Conservation (phyloP, 2,888 invertebrate genomes). For the Nymphalis urticae region DNA sequence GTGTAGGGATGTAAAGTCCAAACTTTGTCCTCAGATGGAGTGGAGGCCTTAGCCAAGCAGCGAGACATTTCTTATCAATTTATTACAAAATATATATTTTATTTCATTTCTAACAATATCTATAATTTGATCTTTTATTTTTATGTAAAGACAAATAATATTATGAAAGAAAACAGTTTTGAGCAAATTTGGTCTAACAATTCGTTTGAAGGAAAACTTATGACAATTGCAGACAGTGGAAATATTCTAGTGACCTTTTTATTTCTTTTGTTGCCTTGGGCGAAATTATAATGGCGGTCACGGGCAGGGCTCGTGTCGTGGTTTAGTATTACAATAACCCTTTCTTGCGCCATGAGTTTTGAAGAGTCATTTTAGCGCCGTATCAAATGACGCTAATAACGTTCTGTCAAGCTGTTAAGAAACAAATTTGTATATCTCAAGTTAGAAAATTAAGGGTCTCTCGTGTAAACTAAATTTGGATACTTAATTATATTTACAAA, state of each 20-base stretch:
- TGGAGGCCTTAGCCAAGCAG: too few relatives aligned
- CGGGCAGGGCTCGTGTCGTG: constrained; percentile 11
- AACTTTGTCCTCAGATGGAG: too few relatives aligned
- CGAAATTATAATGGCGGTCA: constrained; percentile 20
- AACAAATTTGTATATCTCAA: neutral
- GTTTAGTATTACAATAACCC: constrained; percentile 62
- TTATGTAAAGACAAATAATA: too few relatives aligned
- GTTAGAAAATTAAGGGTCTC: neutral
- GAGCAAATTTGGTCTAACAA: neutral
- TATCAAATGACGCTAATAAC: constrained; percentile 9
- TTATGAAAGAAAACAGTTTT: neutral
- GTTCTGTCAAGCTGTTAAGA: neutral
- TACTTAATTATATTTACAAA: too few relatives aligned
- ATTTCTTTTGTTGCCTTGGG: constrained; percentile 20
- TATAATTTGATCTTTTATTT: too few relatives aligned
- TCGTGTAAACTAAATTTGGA: too few relatives aligned
- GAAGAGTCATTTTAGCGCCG: constrained; percentile 7
- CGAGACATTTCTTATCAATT: too few relatives aligned
- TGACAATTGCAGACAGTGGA: constrained; percentile 2
- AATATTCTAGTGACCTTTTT: constrained; percentile 20
- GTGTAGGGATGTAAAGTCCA: too few relatives aligned
- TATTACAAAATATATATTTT: too few relatives aligned
- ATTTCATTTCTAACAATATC: too few relatives aligned
- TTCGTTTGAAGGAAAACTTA: neutral
- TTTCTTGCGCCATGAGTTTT: constrained; percentile 44